Evolutionary conservation across 2,797 vertebrate genomes (phyloP).

Genomic region (Neostethus bicornis): DNA sequence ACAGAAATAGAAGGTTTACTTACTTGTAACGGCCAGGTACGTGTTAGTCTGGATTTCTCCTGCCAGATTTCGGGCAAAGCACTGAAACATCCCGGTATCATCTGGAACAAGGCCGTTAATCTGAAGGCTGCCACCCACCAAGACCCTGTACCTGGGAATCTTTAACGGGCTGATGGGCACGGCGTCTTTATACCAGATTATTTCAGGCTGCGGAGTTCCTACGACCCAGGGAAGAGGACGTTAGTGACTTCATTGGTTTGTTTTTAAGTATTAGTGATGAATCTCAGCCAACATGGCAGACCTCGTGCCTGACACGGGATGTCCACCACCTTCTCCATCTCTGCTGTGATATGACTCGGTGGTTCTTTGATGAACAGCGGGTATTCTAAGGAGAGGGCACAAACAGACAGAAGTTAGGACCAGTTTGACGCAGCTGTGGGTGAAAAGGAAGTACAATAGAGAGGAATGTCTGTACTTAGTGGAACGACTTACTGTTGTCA

Average conservation of each 20-base stretch:
- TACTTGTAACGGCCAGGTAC: conserved; percentile 97
- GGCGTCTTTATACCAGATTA: conserved; percentile 96
- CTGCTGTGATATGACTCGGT: conserved; percentile 91
- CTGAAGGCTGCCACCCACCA: conserved; percentile 89
- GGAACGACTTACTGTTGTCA: no score
- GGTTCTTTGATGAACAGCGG: conserved; percentile 93
- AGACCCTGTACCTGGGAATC: conserved; percentile 87
- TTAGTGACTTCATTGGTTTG: conserved; percentile 18
- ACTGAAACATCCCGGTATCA: conserved; percentile 98
- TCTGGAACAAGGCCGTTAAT: conserved; percentile 93
- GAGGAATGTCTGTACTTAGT: no score
- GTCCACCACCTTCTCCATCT: conserved; percentile 98
- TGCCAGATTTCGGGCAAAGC: conserved; percentile 90
- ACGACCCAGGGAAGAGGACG: conserved; percentile 39
- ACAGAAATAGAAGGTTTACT: conserved; percentile 55
- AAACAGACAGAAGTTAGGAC: conserved; percentile 5
- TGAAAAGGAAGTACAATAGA: no score
- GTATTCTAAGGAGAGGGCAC: conserved; percentile 79
- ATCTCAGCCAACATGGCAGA: conserved; percentile 49
- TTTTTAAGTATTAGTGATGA: conserved; percentile 18
- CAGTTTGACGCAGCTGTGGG: neutral
- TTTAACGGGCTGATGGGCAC: conserved; percentile 85
- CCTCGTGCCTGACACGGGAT: conserved; percentile 93
- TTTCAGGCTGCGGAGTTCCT: conserved; percentile 90
- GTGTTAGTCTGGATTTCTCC: conserved; percentile 97